These are phyloP conservation scores for Pherbina coryleti DNA, from an alignment of 2,888 invertebrate genomes.

Conservation along the genomic window DNA sequence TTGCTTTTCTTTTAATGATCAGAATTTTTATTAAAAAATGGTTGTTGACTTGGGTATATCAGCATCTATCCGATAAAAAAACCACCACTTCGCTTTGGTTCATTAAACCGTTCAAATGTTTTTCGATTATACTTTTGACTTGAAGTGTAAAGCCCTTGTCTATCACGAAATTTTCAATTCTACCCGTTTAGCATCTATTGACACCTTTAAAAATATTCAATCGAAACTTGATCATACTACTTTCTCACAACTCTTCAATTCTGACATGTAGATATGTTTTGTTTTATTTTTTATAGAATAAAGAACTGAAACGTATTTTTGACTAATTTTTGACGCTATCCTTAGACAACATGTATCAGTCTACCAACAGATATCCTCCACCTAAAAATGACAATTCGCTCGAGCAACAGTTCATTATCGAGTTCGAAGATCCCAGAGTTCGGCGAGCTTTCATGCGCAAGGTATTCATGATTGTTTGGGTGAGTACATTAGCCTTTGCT, in stretches of 20 bases:
- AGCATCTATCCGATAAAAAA: too few relatives aligned
- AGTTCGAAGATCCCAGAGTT: background rate
- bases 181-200: too few relatives aligned
- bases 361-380: background rate
- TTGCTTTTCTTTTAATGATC: too few relatives aligned
- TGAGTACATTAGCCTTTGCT: background rate
- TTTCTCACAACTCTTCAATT: background rate
- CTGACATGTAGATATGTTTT: background rate
- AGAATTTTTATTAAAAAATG: too few relatives aligned
- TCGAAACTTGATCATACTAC: background rate
- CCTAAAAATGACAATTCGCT: background rate
- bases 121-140: too few relatives aligned
- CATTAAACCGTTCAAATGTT: too few relatives aligned
- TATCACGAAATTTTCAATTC: too few relatives aligned
- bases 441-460: constrained; percentile 22
- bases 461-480: constrained; percentile 11
- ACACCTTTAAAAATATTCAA: background rate
- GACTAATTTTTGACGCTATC: constrained; percentile 54
- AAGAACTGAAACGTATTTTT: background rate
- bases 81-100: too few relatives aligned
- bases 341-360: constrained; percentile 49
- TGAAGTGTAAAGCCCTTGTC: too few relatives aligned
- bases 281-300: background rate
- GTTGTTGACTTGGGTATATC: too few relatives aligned
- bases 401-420: background rate